Evolutionary conservation across 2,797 vertebrate genomes (phyloP).

Genomic region (Morus bassanus): DNA sequence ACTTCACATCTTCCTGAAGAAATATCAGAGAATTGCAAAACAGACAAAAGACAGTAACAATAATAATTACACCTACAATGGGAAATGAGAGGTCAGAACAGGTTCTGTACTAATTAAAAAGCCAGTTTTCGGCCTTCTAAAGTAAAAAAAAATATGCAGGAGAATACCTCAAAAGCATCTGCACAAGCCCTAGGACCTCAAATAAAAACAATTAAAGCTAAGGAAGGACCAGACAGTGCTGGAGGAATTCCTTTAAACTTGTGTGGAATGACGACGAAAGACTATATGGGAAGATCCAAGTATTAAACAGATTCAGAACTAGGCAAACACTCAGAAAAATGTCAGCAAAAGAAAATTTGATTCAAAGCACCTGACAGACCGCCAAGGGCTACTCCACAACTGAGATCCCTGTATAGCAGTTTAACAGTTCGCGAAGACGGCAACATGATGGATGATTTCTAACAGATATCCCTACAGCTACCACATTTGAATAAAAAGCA

Average conservation of each 20-base stretch:
- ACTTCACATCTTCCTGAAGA: neutral
- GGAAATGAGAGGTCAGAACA: neutral
- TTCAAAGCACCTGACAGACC: neutral
- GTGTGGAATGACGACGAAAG: slow-evolving; percentile 14
- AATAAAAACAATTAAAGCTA: slow-evolving; percentile 30
- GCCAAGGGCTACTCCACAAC: slow-evolving; percentile 9
- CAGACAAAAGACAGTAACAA: neutral
- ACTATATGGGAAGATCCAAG: neutral
- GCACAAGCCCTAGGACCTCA: neutral
- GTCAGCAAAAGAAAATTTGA: slow-evolving; percentile 1
- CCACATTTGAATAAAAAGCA: neutral
- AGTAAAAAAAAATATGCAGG: slow-evolving; percentile 33
- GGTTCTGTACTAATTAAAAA: neutral
- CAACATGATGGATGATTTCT: neutral
- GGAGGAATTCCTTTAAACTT: slow-evolving; percentile 48
- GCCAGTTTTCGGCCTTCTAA: neutral
- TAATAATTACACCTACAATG: neutral
- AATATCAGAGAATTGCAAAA: slow-evolving; percentile 10
- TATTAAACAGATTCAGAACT: neutral
- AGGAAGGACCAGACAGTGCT: neutral
- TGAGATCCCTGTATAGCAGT: neutral
- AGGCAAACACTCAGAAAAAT: neutral
- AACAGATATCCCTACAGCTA: neutral
- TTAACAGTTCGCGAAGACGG: neutral
- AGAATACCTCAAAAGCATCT: slow-evolving; percentile 17